These are phyloP conservation scores for Thysanoteuthis rhombus DNA, from an alignment of 2,888 invertebrate species.

Conservation along the genomic window DNA sequence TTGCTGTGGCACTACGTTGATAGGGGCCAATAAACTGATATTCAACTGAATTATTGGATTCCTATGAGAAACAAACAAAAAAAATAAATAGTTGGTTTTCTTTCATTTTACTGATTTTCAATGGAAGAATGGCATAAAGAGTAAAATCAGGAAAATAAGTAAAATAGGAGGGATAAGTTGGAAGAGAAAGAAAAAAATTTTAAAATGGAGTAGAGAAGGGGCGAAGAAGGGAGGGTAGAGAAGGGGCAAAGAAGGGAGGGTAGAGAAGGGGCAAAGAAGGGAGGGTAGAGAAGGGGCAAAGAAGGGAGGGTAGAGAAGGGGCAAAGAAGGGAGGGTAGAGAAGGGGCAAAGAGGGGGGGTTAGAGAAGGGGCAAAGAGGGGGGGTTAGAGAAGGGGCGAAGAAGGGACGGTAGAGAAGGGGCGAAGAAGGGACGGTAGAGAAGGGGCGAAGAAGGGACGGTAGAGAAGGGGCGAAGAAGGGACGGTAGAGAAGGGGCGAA, in stretches of 20 bases:
- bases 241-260: neutral
- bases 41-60: neutral
- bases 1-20: neutral
- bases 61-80: neutral
- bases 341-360: neutral
- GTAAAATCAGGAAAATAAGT: too few species aligned
- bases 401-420: neutral
- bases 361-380: neutral
- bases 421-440: too few species aligned
- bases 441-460: too few species aligned
- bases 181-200: too few species aligned
- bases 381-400: neutral
- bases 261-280: neutral
- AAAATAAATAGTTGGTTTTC: too few species aligned
- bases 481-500: too few species aligned
- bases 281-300: neutral
- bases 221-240: too few species aligned
- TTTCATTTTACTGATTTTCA: too few species aligned
- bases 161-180: too few species aligned
- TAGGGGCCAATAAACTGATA: neutral
- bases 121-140: too few species aligned
- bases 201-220: too few species aligned
- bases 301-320: neutral
- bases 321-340: neutral
- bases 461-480: too few species aligned